phyloP scores from a whole-genome alignment of 2,797 vertebrate species.

The Streptopelia turtur region DNA sequence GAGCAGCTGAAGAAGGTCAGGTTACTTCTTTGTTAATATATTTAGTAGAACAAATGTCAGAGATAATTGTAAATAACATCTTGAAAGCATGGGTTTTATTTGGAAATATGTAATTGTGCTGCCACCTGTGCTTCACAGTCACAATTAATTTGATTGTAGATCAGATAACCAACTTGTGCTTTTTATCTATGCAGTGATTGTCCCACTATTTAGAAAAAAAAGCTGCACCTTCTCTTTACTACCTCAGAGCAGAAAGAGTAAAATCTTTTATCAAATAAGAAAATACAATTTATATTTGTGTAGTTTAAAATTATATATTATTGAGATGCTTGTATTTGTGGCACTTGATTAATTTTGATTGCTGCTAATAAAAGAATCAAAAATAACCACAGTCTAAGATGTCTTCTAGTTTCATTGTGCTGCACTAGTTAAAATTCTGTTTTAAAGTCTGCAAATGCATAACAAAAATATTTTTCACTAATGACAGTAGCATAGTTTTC shows the following conservation, averaged over 20 bases:
- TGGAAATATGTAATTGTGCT: background rate
- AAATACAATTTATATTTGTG: background rate
- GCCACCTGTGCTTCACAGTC: background rate
- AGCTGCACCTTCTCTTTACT: background rate
- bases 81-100: background rate
- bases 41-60: background rate
- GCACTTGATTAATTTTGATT: background rate
- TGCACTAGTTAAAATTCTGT: background rate
- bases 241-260: background rate
- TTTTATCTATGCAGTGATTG: too few species aligned
- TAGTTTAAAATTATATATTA: background rate
- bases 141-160: background rate
- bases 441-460: background rate
- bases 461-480: background rate
- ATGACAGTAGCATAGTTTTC: background rate
- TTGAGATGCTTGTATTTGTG: background rate
- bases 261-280: background rate
- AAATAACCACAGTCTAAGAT: background rate
- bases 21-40: background rate
- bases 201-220: background rate
- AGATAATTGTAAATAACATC: background rate
- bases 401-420: background rate
- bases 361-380: background rate
- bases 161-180: background rate
- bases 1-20: conserved; percentile 95